A percentile compares a stretch with the other conserved stretches of the same genome.
phyloP scores from a whole-genome alignment of 92 coral and sea anemone genomes.

The Micromussa lordhowensis region DNA sequence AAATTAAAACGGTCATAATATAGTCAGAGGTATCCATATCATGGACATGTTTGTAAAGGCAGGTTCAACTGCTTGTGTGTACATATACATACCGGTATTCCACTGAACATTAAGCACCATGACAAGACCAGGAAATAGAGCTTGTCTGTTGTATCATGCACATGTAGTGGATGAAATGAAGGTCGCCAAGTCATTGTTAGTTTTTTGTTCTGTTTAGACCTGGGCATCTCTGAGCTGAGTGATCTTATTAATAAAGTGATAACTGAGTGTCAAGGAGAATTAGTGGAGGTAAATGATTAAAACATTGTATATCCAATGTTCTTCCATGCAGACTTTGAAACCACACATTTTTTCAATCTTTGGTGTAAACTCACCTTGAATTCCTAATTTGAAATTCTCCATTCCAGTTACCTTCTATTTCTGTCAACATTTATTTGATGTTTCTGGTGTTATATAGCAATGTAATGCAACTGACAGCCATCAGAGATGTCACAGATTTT shows the following conservation, averaged over 20 bases:
- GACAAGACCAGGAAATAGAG: no score
- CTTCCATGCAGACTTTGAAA: not conserved
- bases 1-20: no score
- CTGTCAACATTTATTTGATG: not conserved
- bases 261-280: slow-evolving; percentile 35
- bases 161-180: not conserved
- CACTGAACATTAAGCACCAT: no score
- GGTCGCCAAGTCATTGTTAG: not conserved
- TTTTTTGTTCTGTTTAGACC: slow-evolving; percentile 25
- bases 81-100: no score
- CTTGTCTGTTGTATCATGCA: not conserved
- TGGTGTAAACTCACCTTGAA: no score
- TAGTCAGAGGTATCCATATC: no score
- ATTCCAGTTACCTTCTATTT: not conserved
- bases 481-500: slow-evolving; percentile 77
- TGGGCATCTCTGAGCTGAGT: slow-evolving; percentile 36
- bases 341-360: no score
- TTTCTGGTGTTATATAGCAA: slow-evolving; percentile 48
- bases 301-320: not conserved
- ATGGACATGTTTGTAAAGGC: no score
- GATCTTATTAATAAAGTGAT: slow-evolving; percentile 39
- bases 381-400: no score
- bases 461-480: slow-evolving; percentile 63
- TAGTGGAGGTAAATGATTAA: slow-evolving; percentile 41
- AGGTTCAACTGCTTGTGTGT: no score